A percentile compares a stretch with the other conserved stretches of the same genome.
phyloP scores from a whole-genome alignment of 2,797 vertebrate genomes.

The Microtus californicus region DNA sequence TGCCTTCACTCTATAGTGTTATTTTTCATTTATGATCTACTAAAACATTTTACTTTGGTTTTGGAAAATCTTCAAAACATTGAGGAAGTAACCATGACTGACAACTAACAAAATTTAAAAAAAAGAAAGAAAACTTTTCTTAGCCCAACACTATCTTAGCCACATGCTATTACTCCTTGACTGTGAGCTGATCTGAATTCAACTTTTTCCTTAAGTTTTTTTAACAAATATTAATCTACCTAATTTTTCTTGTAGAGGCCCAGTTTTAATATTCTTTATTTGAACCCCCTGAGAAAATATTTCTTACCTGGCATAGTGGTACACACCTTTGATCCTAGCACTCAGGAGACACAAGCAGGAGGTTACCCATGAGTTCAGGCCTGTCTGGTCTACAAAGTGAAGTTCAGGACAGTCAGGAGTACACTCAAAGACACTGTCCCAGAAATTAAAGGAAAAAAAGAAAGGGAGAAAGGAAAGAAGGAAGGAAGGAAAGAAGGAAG shows the following conservation, averaged over 20 bases:
- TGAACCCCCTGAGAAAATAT: background rate
- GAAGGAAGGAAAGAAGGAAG: too few relatives aligned
- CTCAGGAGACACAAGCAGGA: background rate
- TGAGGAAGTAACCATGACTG: background rate
- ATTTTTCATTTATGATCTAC: constrained; percentile 40
- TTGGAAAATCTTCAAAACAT: background rate
- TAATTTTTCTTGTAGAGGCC: background rate
- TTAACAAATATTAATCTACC: background rate
- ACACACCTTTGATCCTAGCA: background rate
- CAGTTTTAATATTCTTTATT: background rate
- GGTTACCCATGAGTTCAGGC: background rate
- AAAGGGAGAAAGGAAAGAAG: background rate
- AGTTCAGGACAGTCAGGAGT: background rate
- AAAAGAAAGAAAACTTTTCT: background rate
- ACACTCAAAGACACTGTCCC: background rate
- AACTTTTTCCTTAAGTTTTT: background rate
- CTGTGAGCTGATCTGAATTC: background rate
- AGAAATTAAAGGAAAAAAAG: background rate
- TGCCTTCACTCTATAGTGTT: background rate
- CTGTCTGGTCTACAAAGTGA: background rate
- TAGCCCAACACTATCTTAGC: background rate
- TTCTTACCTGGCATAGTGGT: background rate
- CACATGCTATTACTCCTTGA: background rate
- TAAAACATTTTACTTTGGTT: constrained; percentile 41
- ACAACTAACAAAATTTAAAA: background rate